Evolutionary conservation across 1,140 invertebrate genomes (phyloP), one percentile per base, ranked within the genome.

Genomic region (Plectrocnemia conspersa): DNA sequence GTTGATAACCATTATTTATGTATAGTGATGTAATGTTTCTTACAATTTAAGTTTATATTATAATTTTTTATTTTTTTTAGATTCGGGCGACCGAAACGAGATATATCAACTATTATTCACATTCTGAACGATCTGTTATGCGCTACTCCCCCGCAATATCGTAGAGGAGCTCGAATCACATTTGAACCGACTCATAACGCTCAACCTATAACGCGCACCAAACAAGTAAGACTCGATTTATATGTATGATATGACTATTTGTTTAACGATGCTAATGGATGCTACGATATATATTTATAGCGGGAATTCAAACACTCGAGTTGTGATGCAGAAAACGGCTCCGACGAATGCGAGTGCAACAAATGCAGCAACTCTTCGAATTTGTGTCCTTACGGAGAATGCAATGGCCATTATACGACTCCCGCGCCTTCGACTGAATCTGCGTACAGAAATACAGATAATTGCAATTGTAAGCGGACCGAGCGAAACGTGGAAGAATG

Each of bases 21-120:
- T 44, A 22, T 15, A 25, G 7, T 9, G 6, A 38, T 38, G 16
- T n/a, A 38, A 38, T 6, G 21, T 22, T 42, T 42, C 7, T 42
- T 21, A 13, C 21, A 40, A 15, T 40, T n/a, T n/a, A n/a, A n/a
- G n/a, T n/a, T n/a, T 5, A 40, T 13, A 5, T 16, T 13, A 10
- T 18, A 40, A 15, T 38, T 11, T 22, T 5, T 50, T 38, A 32
- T 50, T 13, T 49, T 22, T 49, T 23, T 11, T 32, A 75, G 73
- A 67, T 85, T 86, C 67, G 93, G 93, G 0, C 81, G 89, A 59
- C 93, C 93, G 7, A 90, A 92, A 63, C 80, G 91, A 13, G 90
- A 94, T 71, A 93, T 96, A 52, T 90, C 86, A 42, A 97, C 93
- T 11, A 94, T 97, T 46, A 92, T 96, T 52, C 92, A 96, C 69